Conservation (phyloP, 2,888 invertebrate genomes). For the Eristalis intricaria region DNA sequence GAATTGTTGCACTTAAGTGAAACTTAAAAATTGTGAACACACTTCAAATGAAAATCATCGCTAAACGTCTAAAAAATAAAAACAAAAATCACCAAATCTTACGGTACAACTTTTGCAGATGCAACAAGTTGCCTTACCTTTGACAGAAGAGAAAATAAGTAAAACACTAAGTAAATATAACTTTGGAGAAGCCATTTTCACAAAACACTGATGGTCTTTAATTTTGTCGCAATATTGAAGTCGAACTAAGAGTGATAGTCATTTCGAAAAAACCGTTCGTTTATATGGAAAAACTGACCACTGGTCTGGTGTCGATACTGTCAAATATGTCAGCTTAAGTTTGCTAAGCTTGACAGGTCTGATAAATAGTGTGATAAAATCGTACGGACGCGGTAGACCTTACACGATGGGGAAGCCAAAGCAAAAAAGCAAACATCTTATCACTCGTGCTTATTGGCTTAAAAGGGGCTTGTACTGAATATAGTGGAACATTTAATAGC, state of each 20-base stretch:
- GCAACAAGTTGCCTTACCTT: slow-evolving; percentile 17
- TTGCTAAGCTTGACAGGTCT: background rate
- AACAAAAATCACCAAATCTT: background rate
- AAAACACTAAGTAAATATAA: slow-evolving; percentile 15
- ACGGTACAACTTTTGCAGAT: background rate
- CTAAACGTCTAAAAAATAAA: background rate
- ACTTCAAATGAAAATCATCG: background rate
- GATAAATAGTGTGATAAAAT: slow-evolving; percentile 29
- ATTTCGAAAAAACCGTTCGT: background rate
- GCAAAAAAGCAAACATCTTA: background rate
- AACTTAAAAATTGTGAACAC: background rate
- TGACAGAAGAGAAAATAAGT: slow-evolving; percentile 20
- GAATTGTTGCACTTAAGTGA: background rate
- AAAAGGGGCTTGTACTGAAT: too few species aligned
- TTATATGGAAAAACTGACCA: slow-evolving; percentile 22
- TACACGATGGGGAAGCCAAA: background rate
- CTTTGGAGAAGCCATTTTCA: slow-evolving; percentile 15
- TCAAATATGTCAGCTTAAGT: slow-evolving; percentile 23
- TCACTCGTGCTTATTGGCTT: too few species aligned
- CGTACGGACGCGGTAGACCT: background rate
- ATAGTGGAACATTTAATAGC: too few species aligned
- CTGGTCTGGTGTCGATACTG: background rate
- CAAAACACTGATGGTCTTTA: background rate
- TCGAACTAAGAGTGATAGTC: slow-evolving; percentile 28
- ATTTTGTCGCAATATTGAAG: slow-evolving; percentile 9